Base-by-base conservation (phyloP, 2,888 invertebrate species). In the Cantharis rufa region DNA sequence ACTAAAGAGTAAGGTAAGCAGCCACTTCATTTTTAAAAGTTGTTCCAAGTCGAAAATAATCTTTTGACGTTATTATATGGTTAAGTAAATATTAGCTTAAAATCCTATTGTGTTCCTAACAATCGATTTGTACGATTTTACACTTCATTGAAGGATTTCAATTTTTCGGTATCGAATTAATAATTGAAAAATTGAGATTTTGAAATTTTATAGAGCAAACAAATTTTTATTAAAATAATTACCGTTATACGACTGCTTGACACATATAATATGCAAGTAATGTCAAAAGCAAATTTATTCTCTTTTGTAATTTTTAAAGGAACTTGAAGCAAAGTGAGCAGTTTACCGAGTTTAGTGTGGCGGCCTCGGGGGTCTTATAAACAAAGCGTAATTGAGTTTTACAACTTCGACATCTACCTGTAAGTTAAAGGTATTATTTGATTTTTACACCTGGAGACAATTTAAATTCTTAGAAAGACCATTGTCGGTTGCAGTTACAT, bases 361-460 rank as follows among this genome's bases (percentile, higher is more conserved):
- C 75, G 62, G 68, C 71, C 77, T 71, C 72, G 15, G 73, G 73
- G 71, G 78, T 69, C 74, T 28, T 71, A 76, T 78, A 78, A 74
- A 78, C 74, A 76, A 76, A 76, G 61, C 71, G 74, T 78, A 78
- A 78, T 78, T 76, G 78, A 78, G 79, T 79, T 79, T 79, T 79
- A 76, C 76, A 76, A 74, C 79, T 69, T 68, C 62, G 63, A 74
- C 72, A 78, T 78, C 78, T 81, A 80, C 80, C 81, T 81, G 80
- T 80, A 77, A 77, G 73, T 80, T 74, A 77, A 66, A 75, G 78
- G 79, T 78, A 75, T 80, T 79, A 74, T 80, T 80, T 80, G 80
- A 80, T 79, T 81, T 79, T 81, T 80, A 81, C 81, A 81, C 80
- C 80, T 81, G 80, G 78, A 77, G 75, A 75, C 74, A 75, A 74